Evolutionary conservation across 2,888 invertebrate species (phyloP).

Genomic region (Melinopterus prodromus): DNA sequence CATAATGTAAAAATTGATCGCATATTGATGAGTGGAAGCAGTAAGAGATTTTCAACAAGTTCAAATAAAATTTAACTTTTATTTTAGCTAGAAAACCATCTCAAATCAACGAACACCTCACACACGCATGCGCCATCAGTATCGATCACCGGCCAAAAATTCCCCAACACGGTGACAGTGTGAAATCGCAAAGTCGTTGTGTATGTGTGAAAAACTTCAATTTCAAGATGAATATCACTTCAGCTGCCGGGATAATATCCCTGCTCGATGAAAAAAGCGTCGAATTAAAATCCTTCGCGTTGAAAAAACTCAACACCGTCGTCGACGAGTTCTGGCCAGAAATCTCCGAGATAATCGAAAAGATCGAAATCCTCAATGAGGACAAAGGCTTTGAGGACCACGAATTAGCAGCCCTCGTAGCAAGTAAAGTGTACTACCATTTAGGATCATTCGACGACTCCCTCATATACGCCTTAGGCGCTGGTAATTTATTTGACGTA

Average conservation of each 20-base stretch:
- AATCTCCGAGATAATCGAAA: constrained; percentile 92
- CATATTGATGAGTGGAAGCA: background rate
- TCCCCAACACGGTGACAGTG: constrained; percentile 27
- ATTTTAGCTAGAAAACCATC: background rate
- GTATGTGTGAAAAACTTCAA: constrained; percentile 18
- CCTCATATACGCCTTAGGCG: constrained; percentile 91
- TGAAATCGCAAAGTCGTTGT: constrained; percentile 22
- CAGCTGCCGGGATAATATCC: constrained; percentile 85
- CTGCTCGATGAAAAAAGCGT: constrained; percentile 89
- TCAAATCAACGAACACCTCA: background rate
- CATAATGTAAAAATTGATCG: background rate
- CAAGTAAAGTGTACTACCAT: constrained; percentile 96
- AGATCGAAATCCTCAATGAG: constrained; percentile 93
- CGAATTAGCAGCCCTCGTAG: constrained; percentile 90
- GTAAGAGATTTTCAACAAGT: background rate
- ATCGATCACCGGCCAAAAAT: constrained; percentile 24
- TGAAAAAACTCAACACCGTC: constrained; percentile 86
- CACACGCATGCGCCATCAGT: constrained; percentile 29
- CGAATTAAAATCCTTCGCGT: constrained; percentile 88
- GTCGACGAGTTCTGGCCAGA: constrained; percentile 97
- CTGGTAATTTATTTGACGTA: constrained; percentile 89
- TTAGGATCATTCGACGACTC: constrained; percentile 94
- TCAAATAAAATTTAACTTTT: background rate
- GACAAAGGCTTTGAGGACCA: constrained; percentile 83
- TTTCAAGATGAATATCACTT: constrained; percentile 37